Conservation (phyloP, 2,888 invertebrate genomes). For the Acrocyrtus sp. region DNA sequence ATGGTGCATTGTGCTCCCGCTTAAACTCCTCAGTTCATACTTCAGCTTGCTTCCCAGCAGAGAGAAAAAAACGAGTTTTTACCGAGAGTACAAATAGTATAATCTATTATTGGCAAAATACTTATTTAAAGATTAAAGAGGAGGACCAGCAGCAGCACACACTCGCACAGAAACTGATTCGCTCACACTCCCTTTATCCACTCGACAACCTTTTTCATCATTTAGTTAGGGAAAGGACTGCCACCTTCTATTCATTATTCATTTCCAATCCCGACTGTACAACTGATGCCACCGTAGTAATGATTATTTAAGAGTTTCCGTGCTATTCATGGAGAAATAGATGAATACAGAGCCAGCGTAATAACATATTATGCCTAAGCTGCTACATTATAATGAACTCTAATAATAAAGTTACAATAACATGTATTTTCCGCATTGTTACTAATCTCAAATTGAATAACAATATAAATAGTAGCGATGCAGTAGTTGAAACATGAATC, state of each 20-base stretch:
- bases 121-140: constrained; percentile 47
- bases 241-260: constrained; percentile 1
- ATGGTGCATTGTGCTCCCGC: too few species aligned
- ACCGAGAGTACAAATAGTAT: too few species aligned
- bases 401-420: constrained; percentile 18
- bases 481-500: neutral
- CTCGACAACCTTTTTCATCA: constrained; percentile 1
- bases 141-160: neutral
- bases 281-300: too few species aligned
- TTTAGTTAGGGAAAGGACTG: constrained; percentile 15
- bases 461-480: constrained; percentile 44
- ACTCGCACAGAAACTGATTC: constrained; percentile 4
- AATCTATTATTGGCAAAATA: constrained; percentile 52
- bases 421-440: constrained; percentile 34
- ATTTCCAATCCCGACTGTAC: neutral
- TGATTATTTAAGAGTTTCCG: too few species aligned
- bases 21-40: too few species aligned
- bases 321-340: neutral
- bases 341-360: too few species aligned
- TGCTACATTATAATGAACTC: neutral
- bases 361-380: neutral
- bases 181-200: constrained; percentile 18
- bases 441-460: constrained; percentile 41
- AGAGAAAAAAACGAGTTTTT: too few species aligned
- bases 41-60: too few species aligned